A percentile compares a stretch with the other conserved stretches of the same genome.
These are phyloP conservation scores for Carcinoscorpius rotundicauda DNA, from an alignment of 1,140 invertebrate genomes.

Conservation along the genomic window DNA sequence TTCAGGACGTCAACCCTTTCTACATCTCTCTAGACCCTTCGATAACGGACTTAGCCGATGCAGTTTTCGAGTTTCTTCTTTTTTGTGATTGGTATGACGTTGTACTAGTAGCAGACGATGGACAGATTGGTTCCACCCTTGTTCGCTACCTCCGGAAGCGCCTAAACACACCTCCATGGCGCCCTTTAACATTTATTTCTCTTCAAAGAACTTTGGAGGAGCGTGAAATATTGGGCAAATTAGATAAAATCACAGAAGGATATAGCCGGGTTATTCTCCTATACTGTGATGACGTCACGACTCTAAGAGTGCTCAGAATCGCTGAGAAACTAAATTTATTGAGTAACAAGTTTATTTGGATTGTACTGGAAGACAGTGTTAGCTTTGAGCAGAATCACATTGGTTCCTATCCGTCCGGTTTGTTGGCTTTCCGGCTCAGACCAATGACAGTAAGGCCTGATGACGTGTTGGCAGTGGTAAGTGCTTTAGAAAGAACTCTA, in stretches of 20 bases:
- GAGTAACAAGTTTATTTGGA: neutral
- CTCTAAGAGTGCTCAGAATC: neutral
- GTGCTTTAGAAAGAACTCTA: neutral
- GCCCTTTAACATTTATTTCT: neutral
- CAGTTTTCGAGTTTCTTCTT: constrained; percentile 7
- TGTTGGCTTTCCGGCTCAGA: neutral
- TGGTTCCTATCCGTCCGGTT: neutral
- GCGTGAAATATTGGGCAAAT: neutral
- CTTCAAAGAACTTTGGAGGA: neutral
- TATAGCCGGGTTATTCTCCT: neutral
- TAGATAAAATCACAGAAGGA: neutral
- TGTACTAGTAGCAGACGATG: constrained; percentile 7
- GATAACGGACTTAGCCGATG: constrained; percentile 9
- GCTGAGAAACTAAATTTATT: neutral
- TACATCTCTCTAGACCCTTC: constrained; percentile 14
- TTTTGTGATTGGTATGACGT: constrained; percentile 9
- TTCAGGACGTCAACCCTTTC: constrained; percentile 9
- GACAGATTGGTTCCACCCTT: constrained; percentile 4
- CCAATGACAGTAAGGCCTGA: neutral
- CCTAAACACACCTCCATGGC: neutral
- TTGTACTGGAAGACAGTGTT: neutral
- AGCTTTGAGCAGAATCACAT: neutral
- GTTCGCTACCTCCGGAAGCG: neutral
- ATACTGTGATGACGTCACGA: neutral
- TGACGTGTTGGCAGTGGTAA: neutral